These are phyloP conservation scores for Neodiprion lecontei DNA, from an alignment of 1,140 invertebrate genomes.

Conservation along the genomic window DNA sequence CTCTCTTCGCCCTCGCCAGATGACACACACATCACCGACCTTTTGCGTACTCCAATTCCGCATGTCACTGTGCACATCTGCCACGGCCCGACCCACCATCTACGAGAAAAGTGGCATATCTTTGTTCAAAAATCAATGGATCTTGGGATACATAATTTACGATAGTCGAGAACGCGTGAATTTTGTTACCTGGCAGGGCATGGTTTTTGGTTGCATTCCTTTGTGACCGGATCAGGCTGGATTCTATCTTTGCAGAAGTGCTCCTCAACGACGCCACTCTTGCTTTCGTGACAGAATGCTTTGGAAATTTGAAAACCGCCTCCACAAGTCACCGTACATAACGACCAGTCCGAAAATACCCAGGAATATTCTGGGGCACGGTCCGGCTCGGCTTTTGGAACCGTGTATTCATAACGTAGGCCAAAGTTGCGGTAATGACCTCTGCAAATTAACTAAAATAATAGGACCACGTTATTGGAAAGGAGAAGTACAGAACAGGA, in stretches of 20 bases:
- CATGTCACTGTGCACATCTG: conserved; percentile 82
- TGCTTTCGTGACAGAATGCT: conserved; percentile 71
- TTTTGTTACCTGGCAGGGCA: conserved; percentile 72
- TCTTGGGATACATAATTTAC: too few relatives aligned
- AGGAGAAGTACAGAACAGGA: neutral
- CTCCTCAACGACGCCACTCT: conserved; percentile 70
- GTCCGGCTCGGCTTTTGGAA: conserved; percentile 70
- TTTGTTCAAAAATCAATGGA: conserved; percentile 15
- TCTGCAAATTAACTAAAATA: conserved; percentile 78
- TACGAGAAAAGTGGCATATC: conserved; percentile 32
- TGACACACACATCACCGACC: conserved; percentile 78
- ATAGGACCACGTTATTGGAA: neutral
- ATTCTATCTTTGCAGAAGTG: conserved; percentile 67
- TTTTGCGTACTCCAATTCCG: conserved; percentile 66
- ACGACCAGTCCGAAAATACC: conserved; percentile 78
- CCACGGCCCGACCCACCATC: conserved; percentile 85
- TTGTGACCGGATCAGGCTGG: conserved; percentile 67
- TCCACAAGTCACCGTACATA: conserved; percentile 82
- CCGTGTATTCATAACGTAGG: conserved; percentile 83
- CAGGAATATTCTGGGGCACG: conserved; percentile 72
- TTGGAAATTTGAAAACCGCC: conserved; percentile 71
- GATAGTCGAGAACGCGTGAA: neutral
- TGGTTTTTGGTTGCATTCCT: conserved; percentile 72
- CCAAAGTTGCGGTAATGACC: conserved; percentile 81
- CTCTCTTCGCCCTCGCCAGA: conserved; percentile 65